Evolutionary conservation across 2,113 vertebrate species (phyloP).

Genomic region (Oryzias melastigma): DNA sequence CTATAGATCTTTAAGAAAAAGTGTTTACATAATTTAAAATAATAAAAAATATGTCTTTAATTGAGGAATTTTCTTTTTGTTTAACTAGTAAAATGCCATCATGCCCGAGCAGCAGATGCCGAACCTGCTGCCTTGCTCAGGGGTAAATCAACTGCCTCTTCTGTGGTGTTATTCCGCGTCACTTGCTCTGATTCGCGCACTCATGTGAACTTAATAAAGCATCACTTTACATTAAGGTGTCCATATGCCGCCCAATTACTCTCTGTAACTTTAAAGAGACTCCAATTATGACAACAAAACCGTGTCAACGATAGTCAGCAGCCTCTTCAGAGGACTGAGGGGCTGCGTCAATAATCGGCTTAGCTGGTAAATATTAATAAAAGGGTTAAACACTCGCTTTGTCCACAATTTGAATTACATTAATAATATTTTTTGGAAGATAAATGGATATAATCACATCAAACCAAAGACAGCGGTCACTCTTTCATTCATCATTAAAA

Average conservation of each 20-base stretch:
- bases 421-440: too few species aligned
- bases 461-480: too few species aligned
- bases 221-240: slow-evolving; percentile 70
- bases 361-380: too few species aligned
- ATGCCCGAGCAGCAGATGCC: slow-evolving; percentile 57
- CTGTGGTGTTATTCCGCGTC: slow-evolving; percentile 68
- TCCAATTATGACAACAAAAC: slow-evolving; percentile 62
- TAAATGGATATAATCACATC: too few species aligned
- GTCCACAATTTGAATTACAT: too few species aligned
- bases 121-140: slow-evolving; percentile 70
- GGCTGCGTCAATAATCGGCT: slow-evolving; percentile 1
- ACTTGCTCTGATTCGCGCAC: slow-evolving; percentile 69
- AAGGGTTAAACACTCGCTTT: too few species aligned
- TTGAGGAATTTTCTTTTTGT: slow-evolving; percentile 38
- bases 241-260: slow-evolving; percentile 72
- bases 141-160: slow-evolving; percentile 65
- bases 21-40: not conserved
- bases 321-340: not conserved
- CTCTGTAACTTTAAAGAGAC: slow-evolving; percentile 59
- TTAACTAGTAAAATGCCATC: slow-evolving; percentile 61
- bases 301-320: slow-evolving; percentile 56
- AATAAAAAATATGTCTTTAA: not conserved
- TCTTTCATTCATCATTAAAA: too few species aligned
- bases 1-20: not conserved
- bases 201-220: slow-evolving; percentile 68